Percentiles rank a stretch among this genome's conserved stretches.
These are phyloP conservation scores for Mythimna pallens DNA, from an alignment of 2,888 invertebrate species.

Conservation along the genomic window DNA sequence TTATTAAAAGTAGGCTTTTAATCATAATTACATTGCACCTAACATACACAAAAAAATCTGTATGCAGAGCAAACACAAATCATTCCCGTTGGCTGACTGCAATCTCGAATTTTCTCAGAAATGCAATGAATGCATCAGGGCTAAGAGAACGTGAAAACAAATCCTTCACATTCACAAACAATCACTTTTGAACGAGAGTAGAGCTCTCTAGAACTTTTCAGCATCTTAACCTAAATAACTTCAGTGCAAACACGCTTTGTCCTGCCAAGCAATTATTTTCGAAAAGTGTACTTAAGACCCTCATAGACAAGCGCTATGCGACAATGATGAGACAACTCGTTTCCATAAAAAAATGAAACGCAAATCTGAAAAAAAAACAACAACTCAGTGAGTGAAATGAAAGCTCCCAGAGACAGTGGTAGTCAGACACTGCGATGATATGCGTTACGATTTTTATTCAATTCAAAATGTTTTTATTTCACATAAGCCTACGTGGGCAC, in stretches of 20 bases:
- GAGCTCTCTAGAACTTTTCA: conserved; percentile 43
- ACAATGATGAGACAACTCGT: background rate
- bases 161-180: conserved; percentile 27
- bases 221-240: conserved; percentile 47
- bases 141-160: conserved; percentile 17
- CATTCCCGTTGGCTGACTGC: too few relatives aligned
- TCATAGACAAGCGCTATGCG: background rate
- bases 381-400: background rate
- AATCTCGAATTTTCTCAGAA: conserved; percentile 3
- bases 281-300: conserved; percentile 44
- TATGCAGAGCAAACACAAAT: background rate
- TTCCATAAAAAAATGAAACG: background rate
- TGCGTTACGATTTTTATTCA: too few relatives aligned
- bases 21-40: background rate
- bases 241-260: conserved; percentile 37
- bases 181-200: conserved; percentile 29
- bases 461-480: too few relatives aligned
- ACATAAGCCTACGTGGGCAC: too few relatives aligned
- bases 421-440: background rate
- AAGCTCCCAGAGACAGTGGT: background rate
- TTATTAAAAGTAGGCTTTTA: background rate
- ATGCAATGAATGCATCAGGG: background rate
- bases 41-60: background rate
- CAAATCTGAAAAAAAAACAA: background rate
- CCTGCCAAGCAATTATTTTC: conserved; percentile 65